These are phyloP conservation scores for Poecilia picta DNA, from an alignment of 2,797 vertebrate genomes.

Conservation along the genomic window DNA sequence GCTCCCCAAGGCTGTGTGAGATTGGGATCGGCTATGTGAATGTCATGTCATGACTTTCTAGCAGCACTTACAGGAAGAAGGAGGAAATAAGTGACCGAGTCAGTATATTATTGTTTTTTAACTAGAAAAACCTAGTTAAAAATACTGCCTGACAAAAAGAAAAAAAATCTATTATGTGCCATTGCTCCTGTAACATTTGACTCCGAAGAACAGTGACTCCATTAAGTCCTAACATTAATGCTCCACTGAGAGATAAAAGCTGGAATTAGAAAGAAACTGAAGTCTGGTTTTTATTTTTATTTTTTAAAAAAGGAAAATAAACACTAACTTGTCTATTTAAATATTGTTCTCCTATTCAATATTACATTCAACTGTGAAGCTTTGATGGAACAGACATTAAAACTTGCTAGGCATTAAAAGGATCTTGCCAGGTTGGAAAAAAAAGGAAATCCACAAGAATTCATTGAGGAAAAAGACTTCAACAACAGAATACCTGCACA, in stretches of 20 bases:
- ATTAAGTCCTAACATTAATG: slow-evolving; percentile 28
- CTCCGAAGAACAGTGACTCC: slow-evolving; percentile 10
- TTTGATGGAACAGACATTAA: neutral
- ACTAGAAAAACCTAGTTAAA: no score
- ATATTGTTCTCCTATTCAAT: neutral
- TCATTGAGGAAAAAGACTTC: neutral
- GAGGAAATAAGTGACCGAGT: slow-evolving; percentile 20
- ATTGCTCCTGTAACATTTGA: slow-evolving; percentile 20
- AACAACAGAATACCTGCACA: neutral
- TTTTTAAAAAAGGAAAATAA: neutral
- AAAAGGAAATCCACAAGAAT: neutral
- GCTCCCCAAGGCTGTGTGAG: slow-evolving; percentile 16
- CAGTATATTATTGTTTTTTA: slow-evolving; percentile 20
- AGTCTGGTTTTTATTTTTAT: neutral
- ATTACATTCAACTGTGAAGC: neutral
- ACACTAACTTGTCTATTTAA: neutral
- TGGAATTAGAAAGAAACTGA: neutral
- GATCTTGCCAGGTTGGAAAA: neutral
- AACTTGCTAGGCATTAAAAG: neutral
- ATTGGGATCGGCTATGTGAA: slow-evolving; percentile 16
- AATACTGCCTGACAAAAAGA: slow-evolving; percentile 4
- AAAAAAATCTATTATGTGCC: slow-evolving; percentile 5
- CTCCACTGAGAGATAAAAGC: neutral
- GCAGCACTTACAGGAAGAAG: slow-evolving; percentile 18
- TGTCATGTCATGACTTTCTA: slow-evolving; percentile 12